A percentile compares a stretch with the other conserved stretches of the same genome.
phyloP scores from a whole-genome alignment of 2,113 vertebrate genomes.

The Pseudorectes ferrugineus region DNA sequence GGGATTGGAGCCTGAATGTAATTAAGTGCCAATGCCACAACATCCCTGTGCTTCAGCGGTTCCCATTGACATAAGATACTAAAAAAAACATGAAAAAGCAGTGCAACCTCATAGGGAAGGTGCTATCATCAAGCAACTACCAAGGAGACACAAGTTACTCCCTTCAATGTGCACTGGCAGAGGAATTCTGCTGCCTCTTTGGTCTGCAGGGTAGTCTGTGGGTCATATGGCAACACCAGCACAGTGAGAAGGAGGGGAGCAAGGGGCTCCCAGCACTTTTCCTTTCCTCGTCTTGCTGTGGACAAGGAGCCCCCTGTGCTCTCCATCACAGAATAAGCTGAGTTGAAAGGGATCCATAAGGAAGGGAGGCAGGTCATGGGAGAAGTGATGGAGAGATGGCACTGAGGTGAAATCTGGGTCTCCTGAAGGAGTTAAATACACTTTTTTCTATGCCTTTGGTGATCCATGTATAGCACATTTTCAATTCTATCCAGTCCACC shows the following conservation, averaged over 20 bases:
- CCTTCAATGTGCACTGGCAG: not conserved
- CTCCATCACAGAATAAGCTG: not conserved
- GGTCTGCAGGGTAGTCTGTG: not conserved
- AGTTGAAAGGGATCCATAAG: not conserved
- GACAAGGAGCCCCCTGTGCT: not conserved
- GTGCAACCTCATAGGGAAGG: not conserved
- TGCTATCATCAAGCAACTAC: not conserved
- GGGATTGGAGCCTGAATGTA: not conserved
- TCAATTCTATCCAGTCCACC: not conserved
- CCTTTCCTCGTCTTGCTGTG: not conserved
- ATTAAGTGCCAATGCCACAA: not conserved
- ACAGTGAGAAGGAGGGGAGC: fast-evolving
- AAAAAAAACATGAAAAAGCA: not conserved
- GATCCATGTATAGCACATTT: not conserved
- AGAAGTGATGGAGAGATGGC: not conserved
- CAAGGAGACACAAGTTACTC: not conserved
- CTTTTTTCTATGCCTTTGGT: not conserved
- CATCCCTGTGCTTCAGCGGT: not conserved
- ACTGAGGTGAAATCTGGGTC: not conserved
- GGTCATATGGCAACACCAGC: fast-evolving
- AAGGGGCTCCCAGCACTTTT: not conserved
- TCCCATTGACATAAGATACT: not conserved
- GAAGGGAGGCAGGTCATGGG: not conserved
- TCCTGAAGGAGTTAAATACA: not conserved
- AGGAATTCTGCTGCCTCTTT: not conserved